Evolutionary conservation across 1,140 invertebrate species (phyloP), one percentile per base, ranked within the genome.

Genomic region (Metopolophium dirhodum): DNA sequence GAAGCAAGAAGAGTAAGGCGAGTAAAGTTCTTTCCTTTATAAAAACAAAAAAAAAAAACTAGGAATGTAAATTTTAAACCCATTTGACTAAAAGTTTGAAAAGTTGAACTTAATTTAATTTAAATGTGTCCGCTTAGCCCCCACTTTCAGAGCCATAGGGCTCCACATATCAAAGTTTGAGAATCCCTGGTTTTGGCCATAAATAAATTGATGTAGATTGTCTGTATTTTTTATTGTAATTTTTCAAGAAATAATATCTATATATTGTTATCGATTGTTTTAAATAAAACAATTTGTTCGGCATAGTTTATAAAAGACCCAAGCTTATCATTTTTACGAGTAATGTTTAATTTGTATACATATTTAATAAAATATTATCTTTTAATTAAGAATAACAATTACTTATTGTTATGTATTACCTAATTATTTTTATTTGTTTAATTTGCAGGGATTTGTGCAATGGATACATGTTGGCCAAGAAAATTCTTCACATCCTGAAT

Each of bases 381-480:
- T n/a, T n/a, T 77, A 35, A 68, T 14, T 77, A 35, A 77, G 61
- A 77, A 77, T 35, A 18, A n/a, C 0, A 77, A n/a, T 35, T 77
- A 35, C 30, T 68, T n/a, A 30, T 77, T 77, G 30, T 77, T 35
- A 45, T 41, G 23, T 41, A 41, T 45, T 45, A 41, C 41, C 41
- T 41, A 41, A 45, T 23, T 85, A 85, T 26, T 41, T 47, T 30
- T 47, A 86, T 30, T 86, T 86, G 9, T 30, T 86, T 45, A 26
- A 86, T 47, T 47, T 47, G 4, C 8, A 93, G 91, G 91, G 91
- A 51, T 41, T 41, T 86, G 91, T 93, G 14, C 91, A 93, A n/a
- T 93, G 91, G 91, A 54, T 93, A 18, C n/a, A 54, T 93, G 91
- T 93, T n/a, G 91, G 91, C 14, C 49, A 49, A 85, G 91, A 68